These are phyloP conservation scores for Urocitellus parryii DNA, from an alignment of 2,113 vertebrate genomes.

Conservation along the genomic window DNA sequence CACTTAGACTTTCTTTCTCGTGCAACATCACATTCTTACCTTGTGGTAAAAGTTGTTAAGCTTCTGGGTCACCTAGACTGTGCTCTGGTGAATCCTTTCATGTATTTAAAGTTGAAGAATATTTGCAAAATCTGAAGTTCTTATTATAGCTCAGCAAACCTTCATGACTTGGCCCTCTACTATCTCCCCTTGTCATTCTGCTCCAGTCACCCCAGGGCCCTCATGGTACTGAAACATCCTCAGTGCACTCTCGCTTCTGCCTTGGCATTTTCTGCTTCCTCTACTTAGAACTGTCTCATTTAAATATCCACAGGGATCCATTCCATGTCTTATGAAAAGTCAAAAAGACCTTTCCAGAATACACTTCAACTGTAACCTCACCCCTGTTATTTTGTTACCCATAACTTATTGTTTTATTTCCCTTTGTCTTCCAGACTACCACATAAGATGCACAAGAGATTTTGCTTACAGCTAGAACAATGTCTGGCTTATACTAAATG, in stretches of 20 bases:
- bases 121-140: conserved; percentile 9
- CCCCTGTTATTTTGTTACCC: not conserved
- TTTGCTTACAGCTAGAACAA: not conserved
- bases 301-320: not conserved
- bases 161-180: not conserved
- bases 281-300: not conserved
- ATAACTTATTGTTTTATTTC: not conserved
- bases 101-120: not conserved
- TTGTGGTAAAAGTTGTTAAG: not conserved
- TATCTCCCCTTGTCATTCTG: not conserved
- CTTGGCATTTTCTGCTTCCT: conserved; percentile 2
- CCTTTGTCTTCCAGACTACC: not conserved
- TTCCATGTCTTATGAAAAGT: not conserved
- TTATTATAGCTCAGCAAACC: not conserved
- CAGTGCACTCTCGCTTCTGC: not conserved
- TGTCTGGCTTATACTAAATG: conserved; percentile 3
- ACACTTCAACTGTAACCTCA: not conserved
- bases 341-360: not conserved
- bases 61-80: not conserved
- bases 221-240: not conserved
- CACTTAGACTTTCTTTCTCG: not conserved
- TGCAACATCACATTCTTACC: not conserved
- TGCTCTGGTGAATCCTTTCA: not conserved
- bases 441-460: not conserved
- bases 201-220: not conserved